These are phyloP conservation scores for Hippopotamus amphibius DNA, from an alignment of 2,113 vertebrate genomes.

Conservation along the genomic window DNA sequence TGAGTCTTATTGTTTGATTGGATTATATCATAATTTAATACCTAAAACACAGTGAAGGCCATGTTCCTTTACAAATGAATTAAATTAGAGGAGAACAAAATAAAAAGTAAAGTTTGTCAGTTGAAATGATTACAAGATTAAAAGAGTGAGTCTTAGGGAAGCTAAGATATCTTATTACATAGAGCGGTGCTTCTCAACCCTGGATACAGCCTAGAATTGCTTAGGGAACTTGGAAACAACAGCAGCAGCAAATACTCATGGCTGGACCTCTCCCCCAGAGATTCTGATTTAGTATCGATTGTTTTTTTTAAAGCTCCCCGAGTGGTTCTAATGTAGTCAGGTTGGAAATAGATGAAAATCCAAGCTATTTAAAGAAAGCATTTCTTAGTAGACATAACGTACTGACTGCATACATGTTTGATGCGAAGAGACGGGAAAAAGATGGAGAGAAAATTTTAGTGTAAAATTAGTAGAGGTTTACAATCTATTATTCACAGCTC, in stretches of 20 bases:
- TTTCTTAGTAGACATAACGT: neutral
- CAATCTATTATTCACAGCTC: neutral
- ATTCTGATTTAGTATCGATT: neutral
- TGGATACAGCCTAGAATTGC: neutral
- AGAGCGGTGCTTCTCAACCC: neutral
- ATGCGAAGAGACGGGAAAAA: neutral
- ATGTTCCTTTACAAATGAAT: slow-evolving; percentile 47
- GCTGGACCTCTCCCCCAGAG: neutral
- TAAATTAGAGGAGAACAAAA: slow-evolving; percentile 44
- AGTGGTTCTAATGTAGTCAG: neutral
- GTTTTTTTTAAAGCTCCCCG: neutral
- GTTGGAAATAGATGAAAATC: neutral
- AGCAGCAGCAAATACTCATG: neutral
- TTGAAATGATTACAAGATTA: slow-evolving; percentile 22
- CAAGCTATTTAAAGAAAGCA: neutral
- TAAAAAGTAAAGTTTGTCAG: slow-evolving; percentile 36
- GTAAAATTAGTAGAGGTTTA: slow-evolving; percentile 11
- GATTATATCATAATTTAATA: neutral
- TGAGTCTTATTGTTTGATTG: slow-evolving; percentile 48
- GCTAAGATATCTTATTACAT: neutral
- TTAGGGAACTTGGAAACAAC: neutral
- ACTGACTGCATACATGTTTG: neutral
- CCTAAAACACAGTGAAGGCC: neutral
- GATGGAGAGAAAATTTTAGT: neutral
- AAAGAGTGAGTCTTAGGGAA: neutral